These are phyloP conservation scores for Coelopa frigida DNA, from an alignment of 1,140 invertebrate genomes.

Conservation along the genomic window DNA sequence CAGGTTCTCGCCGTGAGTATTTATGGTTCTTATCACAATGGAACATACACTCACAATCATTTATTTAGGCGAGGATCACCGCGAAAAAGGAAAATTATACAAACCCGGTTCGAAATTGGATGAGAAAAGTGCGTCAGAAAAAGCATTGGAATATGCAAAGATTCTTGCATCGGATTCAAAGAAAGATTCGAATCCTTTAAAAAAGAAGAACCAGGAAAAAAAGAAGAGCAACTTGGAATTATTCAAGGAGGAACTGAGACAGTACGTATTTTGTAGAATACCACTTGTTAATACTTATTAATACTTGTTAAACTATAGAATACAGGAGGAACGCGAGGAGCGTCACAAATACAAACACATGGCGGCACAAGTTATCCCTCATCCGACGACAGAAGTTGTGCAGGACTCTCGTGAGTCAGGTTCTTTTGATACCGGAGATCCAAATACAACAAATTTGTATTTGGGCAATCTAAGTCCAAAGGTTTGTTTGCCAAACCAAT, in stretches of 20 bases:
- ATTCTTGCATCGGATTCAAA: conserved; percentile 58
- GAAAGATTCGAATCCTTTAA: conserved; percentile 47
- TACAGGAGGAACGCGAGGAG: conserved; percentile 95
- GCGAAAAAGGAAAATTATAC: conserved; percentile 86
- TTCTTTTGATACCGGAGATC: conserved; percentile 91
- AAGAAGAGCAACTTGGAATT: conserved; percentile 96
- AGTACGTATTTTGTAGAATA: conserved; percentile 50
- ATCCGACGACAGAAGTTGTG: conserved; percentile 15
- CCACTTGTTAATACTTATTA: not conserved
- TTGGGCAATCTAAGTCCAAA: conserved; percentile 96
- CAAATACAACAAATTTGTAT: conserved; percentile 96
- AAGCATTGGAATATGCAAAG: conserved; percentile 65
- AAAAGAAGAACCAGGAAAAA: conserved; percentile 76
- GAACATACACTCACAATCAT: not conserved
- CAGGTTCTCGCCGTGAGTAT: conserved; percentile 75
- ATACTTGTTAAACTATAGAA: conserved; percentile 37
- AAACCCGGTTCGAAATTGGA: conserved; percentile 80
- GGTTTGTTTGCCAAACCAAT: conserved; percentile 21
- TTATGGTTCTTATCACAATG: not conserved
- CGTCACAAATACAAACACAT: conserved; percentile 81
- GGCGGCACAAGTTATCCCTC: conserved; percentile 16
- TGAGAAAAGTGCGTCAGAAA: conserved; percentile 47
- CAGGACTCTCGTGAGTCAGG: conserved; percentile 48
- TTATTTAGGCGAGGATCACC: conserved; percentile 67
- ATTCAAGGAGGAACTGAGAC: conserved; percentile 91